Evolutionary conservation across 2,888 invertebrate genomes (phyloP).

Genomic region (Patella caerulea): DNA sequence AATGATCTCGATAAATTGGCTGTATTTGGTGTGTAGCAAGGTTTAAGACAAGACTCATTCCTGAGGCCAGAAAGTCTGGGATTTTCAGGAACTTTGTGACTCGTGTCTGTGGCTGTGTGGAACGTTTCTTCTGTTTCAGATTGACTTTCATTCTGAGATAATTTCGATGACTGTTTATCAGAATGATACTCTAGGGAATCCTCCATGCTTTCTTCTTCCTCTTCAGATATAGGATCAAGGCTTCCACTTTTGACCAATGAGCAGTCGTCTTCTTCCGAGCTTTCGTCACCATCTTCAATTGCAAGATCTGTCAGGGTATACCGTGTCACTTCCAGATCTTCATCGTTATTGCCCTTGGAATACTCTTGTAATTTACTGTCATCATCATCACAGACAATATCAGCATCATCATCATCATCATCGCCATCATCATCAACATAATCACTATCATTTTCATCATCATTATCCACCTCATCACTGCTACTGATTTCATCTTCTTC

Average conservation of each 20-base stretch:
- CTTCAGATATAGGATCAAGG: neutral
- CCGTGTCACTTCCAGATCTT: neutral
- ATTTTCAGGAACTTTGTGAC: constrained; percentile 18
- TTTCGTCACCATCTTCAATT: constrained; percentile 14
- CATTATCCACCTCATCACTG: constrained; percentile 11
- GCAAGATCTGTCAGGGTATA: neutral
- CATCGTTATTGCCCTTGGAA: neutral
- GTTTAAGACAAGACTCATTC: neutral
- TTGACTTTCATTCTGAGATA: neutral
- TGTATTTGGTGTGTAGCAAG: neutral
- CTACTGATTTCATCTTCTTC: constrained; percentile 9
- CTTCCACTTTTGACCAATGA: constrained; percentile 14
- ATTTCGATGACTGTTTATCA: no score
- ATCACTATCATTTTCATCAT: constrained; percentile 15
- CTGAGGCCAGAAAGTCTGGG: neutral
- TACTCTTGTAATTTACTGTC: constrained; percentile 29
- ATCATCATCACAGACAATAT: constrained; percentile 30
- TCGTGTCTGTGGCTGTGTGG: constrained; percentile 17
- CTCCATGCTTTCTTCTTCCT: neutral
- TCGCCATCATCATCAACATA: constrained; percentile 21
- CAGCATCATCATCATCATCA: constrained; percentile 23
- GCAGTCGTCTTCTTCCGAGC: constrained; percentile 10
- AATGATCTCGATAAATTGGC: constrained; percentile 18
- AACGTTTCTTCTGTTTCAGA: constrained; percentile 22
- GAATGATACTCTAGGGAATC: neutral